A percentile compares a stretch with the other conserved stretches of the same genome.
phyloP scores from a whole-genome alignment of 2,888 invertebrate species.

The Mantis religiosa region DNA sequence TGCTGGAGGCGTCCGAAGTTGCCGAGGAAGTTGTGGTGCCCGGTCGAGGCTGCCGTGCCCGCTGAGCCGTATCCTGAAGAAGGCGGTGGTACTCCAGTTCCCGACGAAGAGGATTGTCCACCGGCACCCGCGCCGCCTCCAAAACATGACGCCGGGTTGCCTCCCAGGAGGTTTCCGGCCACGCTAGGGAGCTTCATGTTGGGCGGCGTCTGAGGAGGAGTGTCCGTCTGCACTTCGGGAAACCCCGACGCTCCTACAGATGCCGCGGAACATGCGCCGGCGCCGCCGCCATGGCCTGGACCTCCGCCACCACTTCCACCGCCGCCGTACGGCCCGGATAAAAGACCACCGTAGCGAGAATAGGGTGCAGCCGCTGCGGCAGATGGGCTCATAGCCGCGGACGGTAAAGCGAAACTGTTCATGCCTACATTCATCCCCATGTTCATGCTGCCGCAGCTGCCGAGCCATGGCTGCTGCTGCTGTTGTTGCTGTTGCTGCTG shows the following conservation, averaged over 20 bases:
- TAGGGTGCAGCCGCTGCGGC: constrained; percentile 43
- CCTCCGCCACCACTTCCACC: constrained; percentile 37
- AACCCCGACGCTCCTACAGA: constrained; percentile 51
- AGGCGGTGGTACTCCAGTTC: constrained; percentile 27
- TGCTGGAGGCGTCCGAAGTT: constrained; percentile 42
- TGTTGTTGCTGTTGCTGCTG: constrained; percentile 48
- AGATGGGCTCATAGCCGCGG: constrained; percentile 45
- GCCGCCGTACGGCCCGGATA: constrained; percentile 34
- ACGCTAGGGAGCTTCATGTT: constrained; percentile 86
- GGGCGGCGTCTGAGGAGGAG: constrained; percentile 90
- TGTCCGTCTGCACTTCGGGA: constrained; percentile 83
- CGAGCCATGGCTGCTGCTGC: constrained; percentile 43
- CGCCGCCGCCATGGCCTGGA: constrained; percentile 38
- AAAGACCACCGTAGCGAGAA: constrained; percentile 45
- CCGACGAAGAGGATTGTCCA: constrained; percentile 1
- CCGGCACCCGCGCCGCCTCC: constrained; percentile 21
- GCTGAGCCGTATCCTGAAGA: constrained; percentile 7
- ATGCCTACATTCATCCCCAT: constrained; percentile 31
- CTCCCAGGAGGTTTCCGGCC: constrained; percentile 58
- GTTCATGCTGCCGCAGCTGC: constrained; percentile 37
- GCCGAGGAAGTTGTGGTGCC: constrained; percentile 54
- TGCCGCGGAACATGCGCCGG: constrained; percentile 53
- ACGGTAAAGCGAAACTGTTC: constrained; percentile 55
- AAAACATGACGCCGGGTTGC: constrained; percentile 38
- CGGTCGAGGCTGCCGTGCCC: constrained; percentile 32